These are phyloP conservation scores for Neoascia interrupta DNA, from an alignment of 2,888 invertebrate species.

Conservation along the genomic window DNA sequence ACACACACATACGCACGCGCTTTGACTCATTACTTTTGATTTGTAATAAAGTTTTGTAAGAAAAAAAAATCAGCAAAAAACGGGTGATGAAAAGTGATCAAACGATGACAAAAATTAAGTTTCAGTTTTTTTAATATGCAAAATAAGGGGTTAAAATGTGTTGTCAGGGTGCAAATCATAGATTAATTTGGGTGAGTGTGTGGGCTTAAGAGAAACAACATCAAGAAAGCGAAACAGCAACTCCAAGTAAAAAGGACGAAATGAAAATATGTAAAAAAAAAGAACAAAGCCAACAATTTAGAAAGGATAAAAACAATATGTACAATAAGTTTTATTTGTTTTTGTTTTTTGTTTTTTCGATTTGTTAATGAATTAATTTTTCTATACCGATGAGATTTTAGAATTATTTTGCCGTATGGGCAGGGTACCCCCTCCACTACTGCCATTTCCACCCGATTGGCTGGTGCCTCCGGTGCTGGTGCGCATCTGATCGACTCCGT, in stretches of 20 bases:
- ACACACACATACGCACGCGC: too few species aligned
- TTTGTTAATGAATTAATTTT: conserved; percentile 44
- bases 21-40: too few species aligned
- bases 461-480: conserved; percentile 70
- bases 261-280: conserved; percentile 24
- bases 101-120: conserved; percentile 39
- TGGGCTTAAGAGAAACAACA: conserved; percentile 56
- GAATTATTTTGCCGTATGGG: conserved; percentile 72
- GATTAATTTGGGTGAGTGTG: conserved; percentile 54
- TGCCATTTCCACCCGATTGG: conserved; percentile 60
- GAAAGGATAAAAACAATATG: conserved; percentile 33
- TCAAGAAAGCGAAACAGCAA: conserved; percentile 62
- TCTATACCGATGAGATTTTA: conserved; percentile 73
- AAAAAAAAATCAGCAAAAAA: conserved; percentile 41
- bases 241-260: conserved; percentile 20
- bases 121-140: too few species aligned
- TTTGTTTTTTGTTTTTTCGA: conserved; percentile 12
- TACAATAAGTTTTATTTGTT: conserved; percentile 47
- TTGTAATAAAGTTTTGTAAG: too few species aligned
- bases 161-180: conserved; percentile 57
- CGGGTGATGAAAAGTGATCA: conserved; percentile 43
- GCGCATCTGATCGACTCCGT: conserved; percentile 71
- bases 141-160: conserved; percentile 51
- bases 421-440: conserved; percentile 69
- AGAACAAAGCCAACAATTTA: conserved; percentile 35